Percentiles rank a stretch among this genome's conserved stretches.
These are phyloP conservation scores for Drosophila atripex DNA, from an alignment of 2,888 invertebrate genomes.

Conservation along the genomic window DNA sequence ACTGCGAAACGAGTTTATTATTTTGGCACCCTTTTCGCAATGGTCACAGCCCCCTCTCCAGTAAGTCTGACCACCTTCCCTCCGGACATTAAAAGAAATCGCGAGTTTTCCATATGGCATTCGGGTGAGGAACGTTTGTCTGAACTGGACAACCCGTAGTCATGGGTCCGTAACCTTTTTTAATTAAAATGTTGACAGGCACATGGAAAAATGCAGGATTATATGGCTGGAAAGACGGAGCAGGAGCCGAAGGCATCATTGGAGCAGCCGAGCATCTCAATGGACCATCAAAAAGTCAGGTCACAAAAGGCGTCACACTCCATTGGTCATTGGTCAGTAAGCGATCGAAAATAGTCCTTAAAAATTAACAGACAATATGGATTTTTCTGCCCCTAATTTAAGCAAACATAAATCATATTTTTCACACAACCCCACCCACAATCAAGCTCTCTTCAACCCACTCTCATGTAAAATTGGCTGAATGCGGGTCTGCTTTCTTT, in stretches of 20 bases:
- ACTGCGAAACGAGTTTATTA: conserved; percentile 83
- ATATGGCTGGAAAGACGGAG: conserved; percentile 25
- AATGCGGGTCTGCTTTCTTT: conserved; percentile 57
- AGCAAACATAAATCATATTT: not conserved
- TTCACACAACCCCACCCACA: not conserved
- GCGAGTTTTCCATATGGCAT: conserved; percentile 79
- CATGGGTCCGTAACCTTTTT: conserved; percentile 83
- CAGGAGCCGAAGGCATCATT: not conserved
- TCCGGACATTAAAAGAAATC: conserved; percentile 64
- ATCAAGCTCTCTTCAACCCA: not conserved
- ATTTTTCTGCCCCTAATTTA: not conserved
- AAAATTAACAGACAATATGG: not conserved
- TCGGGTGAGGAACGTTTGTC: conserved; percentile 25
- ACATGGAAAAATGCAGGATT: conserved; percentile 76
- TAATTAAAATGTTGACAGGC: conserved; percentile 85
- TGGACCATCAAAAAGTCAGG: conserved; percentile 44
- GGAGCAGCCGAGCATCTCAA: conserved; percentile 16
- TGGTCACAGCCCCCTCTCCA: conserved; percentile 28
- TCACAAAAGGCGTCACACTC: conserved; percentile 31
- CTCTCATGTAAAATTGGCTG: not conserved
- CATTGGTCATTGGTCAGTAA: conserved; percentile 51
- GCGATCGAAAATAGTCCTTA: not conserved
- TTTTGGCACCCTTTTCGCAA: conserved; percentile 80
- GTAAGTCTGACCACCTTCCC: conserved; percentile 38
- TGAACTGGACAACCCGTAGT: conserved; percentile 41